Base-by-base conservation (phyloP, 2,113 vertebrate genomes). In the Poeciliopsis turrubarensis region DNA sequence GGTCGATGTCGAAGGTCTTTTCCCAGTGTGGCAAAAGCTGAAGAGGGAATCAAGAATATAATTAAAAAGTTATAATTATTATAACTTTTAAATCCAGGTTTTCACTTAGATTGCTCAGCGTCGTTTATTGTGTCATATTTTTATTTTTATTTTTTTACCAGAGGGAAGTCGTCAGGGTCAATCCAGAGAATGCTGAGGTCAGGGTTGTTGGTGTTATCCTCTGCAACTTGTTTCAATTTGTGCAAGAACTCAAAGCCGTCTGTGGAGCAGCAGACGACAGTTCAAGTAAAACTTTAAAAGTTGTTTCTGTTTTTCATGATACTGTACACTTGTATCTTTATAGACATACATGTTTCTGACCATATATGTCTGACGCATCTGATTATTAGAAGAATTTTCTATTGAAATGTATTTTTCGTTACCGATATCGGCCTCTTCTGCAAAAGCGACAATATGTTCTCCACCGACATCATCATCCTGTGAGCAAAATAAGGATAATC, bases 141-240 rank as follows among this genome's bases (percentile, higher is more conserved):
- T 29, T 29, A 1, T 29, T 29, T 29, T n/a, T n/a, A n/a, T 78
- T 89, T 91, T 82, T 77, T 89, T 91, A 98, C 97, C 95, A 98
- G 88, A 0, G 97, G 97, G 89, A 98, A 98, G 80, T 98, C 96
- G n/a, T 98, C 97, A 0, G 97, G 97, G 88, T 98, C 96, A 0
- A 98, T 96, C 97, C 97, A 98, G 87, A 97, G 89, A 87, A 98
- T 97, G 88, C 97, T 97, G 30, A 98, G 95, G 30, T 97, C 82
- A 2, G 95, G 95, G 79, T 98, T 95, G 5, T 97, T 95, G 0
- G 95, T 97, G 89, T 98, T 98, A 22, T 96, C 96, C 81, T 95
- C 92, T 0, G 96, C 96, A 75, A 98, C 96, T 11, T 96, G 34
- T 88, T 98, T 98, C 85, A 98, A 90, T 60, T 94, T 97, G 86